Percentiles rank a stretch among this genome's conserved stretches.
Evolutionary conservation across 2,797 vertebrate genomes (phyloP).

Genomic region (Neosilurus hyrtlii): DNA sequence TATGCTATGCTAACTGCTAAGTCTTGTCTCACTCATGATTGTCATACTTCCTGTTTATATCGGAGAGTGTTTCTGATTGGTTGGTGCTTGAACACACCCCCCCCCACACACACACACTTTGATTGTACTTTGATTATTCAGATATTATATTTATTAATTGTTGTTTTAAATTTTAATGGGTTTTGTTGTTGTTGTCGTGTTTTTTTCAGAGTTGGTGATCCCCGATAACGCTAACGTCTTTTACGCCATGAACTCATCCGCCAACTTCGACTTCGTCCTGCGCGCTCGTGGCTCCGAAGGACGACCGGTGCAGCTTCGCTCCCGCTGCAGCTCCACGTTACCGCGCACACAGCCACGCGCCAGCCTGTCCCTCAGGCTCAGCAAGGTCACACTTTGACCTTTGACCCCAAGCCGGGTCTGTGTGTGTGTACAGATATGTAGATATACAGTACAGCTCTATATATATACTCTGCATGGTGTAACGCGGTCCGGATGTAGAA

Average conservation of each 20-base stretch:
- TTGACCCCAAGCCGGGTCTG: constrained; percentile 3
- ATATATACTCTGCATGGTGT: background rate
- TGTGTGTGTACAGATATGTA: background rate
- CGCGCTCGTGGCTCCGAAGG: constrained; percentile 72
- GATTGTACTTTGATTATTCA: no score
- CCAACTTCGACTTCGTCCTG: constrained; percentile 89
- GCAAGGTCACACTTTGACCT: constrained; percentile 83
- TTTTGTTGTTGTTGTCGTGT: no score
- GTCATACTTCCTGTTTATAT: background rate
- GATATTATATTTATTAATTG: background rate
- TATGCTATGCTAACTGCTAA: no score
- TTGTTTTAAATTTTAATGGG: background rate
- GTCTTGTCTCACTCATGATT: background rate
- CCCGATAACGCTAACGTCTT: constrained; percentile 90
- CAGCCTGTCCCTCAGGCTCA: constrained; percentile 79
- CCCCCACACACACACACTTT: no score
- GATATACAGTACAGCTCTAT: background rate
- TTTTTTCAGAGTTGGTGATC: constrained; percentile 83
- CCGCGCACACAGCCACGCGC: constrained; percentile 76
- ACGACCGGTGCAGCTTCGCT: constrained; percentile 73
- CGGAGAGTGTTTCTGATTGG: background rate
- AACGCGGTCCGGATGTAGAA: background rate
- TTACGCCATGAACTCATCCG: constrained; percentile 93
- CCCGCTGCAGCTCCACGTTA: constrained; percentile 77
- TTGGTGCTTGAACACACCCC: no score